Evolutionary conservation across 2,113 vertebrate genomes (phyloP).

Genomic region (Myrmecophaga tridactyla): DNA sequence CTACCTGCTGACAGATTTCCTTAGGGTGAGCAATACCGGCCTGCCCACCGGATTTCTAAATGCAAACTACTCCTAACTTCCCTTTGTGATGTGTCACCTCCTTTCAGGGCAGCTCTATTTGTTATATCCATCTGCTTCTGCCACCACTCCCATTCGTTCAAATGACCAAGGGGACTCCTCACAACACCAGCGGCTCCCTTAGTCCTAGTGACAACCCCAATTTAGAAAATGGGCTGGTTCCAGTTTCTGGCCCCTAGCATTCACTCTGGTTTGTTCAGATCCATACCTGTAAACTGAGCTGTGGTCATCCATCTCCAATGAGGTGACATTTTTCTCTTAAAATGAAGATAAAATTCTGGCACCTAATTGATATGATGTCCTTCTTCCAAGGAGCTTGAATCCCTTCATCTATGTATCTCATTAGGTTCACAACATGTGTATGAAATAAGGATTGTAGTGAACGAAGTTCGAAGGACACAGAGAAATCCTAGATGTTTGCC

Average conservation of each 20-base stretch:
- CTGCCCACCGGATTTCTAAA: not conserved
- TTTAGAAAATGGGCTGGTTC: not conserved
- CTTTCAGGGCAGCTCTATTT: not conserved
- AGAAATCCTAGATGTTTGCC: not conserved
- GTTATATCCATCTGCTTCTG: not conserved
- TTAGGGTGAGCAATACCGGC: not conserved
- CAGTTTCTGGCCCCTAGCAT: not conserved
- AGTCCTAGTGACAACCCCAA: not conserved
- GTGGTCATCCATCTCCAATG: not conserved
- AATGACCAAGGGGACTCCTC: not conserved
- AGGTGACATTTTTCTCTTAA: not conserved
- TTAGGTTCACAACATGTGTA: accelerated
- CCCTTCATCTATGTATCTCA: accelerated
- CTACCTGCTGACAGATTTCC: not conserved
- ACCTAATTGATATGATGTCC: not conserved
- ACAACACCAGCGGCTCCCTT: not conserved
- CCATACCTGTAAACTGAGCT: not conserved
- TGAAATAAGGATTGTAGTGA: not conserved
- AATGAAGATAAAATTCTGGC: not conserved
- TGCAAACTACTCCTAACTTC: not conserved
- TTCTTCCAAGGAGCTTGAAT: not conserved
- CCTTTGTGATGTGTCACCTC: not conserved
- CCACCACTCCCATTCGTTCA: not conserved
- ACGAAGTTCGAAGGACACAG: not conserved
- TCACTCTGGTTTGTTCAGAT: not conserved